phyloP scores from a whole-genome alignment of 2,797 vertebrate species.

The Cercopithecus diana region DNA sequence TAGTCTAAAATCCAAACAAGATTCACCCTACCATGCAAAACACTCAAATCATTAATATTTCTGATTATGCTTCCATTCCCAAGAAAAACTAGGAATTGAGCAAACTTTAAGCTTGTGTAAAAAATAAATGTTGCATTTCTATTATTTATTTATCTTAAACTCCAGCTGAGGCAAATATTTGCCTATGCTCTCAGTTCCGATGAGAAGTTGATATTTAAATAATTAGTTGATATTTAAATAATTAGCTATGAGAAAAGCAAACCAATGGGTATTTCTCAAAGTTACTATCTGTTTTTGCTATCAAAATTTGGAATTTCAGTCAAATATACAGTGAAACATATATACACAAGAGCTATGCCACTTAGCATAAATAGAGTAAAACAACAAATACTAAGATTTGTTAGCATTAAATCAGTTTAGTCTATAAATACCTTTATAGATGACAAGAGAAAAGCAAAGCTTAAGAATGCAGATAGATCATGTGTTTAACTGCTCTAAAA shows the following conservation, averaged over 20 bases:
- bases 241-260: not conserved
- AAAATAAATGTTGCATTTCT: not conserved
- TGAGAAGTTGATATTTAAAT: not conserved
- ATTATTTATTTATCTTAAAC: conserved; percentile 12
- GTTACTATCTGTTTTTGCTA: not conserved
- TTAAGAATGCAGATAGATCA: not conserved
- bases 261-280: not conserved
- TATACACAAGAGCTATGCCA: not conserved
- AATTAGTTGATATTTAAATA: not conserved
- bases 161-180: not conserved
- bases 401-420: not conserved
- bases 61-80: not conserved
- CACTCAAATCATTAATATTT: not conserved
- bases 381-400: conserved; percentile 9
- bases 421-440: conserved; percentile 2
- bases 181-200: not conserved
- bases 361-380: not conserved
- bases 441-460: not conserved
- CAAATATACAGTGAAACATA: not conserved
- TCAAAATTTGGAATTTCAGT: not conserved
- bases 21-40: not conserved
- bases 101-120: not conserved
- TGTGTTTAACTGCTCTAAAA: not conserved
- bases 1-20: not conserved
- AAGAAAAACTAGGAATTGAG: not conserved